These are phyloP conservation scores for Microcebus murinus DNA, from an alignment of 2,113 vertebrate genomes.

Conservation along the genomic window DNA sequence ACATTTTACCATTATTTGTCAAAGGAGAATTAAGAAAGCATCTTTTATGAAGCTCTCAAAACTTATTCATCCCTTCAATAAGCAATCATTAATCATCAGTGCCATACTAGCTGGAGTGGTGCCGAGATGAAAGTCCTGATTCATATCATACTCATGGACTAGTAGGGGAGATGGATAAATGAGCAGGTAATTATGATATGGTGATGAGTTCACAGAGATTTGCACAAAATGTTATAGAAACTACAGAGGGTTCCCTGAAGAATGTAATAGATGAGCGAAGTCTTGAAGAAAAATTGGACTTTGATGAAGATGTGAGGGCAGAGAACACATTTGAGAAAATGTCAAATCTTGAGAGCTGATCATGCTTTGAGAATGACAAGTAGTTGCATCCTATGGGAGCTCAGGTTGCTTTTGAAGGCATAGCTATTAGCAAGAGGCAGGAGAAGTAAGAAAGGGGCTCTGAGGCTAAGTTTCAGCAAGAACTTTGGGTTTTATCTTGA, in stretches of 20 bases:
- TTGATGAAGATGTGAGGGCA: background rate
- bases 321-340: background rate
- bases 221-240: background rate
- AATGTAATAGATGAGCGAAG: background rate
- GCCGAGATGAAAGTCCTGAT: conserved; percentile 10
- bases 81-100: background rate
- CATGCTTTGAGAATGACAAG: background rate
- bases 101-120: background rate
- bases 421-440: background rate
- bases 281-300: conserved; percentile 7
- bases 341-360: background rate
- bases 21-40: background rate
- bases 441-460: background rate
- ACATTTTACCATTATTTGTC: conserved; percentile 60
- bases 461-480: background rate
- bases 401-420: background rate
- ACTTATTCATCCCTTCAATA: background rate
- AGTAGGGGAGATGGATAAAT: background rate
- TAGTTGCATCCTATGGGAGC: background rate
- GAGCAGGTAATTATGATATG: background rate
- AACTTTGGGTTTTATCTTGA: background rate
- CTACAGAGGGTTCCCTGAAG: background rate
- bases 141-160: background rate
- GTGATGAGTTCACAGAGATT: background rate
- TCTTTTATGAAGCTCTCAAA: background rate